phyloP scores from a whole-genome alignment of 2,888 invertebrate species.

The Yponomeuta sedellus region DNA sequence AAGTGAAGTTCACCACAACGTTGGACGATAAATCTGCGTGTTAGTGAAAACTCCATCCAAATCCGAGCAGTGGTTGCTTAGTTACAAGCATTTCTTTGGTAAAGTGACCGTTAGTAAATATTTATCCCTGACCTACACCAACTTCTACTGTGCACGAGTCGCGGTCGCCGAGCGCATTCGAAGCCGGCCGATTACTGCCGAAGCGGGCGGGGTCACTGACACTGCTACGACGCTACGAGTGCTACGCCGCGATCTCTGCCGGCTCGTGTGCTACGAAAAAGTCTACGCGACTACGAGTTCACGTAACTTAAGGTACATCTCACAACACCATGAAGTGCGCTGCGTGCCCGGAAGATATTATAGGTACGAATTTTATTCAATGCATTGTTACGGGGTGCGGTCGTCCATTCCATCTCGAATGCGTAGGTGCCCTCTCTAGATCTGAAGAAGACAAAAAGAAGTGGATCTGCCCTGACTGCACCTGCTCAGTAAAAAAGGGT shows the following conservation, averaged over 20 bases:
- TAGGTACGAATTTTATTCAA: background rate
- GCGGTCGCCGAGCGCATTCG: background rate
- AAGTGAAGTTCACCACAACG: too few species aligned
- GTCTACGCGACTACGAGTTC: background rate
- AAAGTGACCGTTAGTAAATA: background rate
- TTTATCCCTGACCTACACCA: background rate
- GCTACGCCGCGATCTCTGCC: background rate
- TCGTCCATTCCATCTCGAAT: background rate
- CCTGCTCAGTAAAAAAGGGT: constrained; percentile 2
- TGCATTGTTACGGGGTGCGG: background rate
- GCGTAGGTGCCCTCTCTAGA: background rate
- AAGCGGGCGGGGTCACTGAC: background rate
- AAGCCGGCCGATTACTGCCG: background rate
- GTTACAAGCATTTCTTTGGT: too few species aligned
- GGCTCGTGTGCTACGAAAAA: background rate
- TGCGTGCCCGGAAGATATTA: background rate
- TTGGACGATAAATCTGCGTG: too few species aligned
- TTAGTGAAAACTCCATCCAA: too few species aligned
- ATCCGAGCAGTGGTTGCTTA: too few species aligned
- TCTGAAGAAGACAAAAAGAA: background rate
- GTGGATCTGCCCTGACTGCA: constrained; percentile 9
- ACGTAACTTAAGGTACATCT: too few species aligned
- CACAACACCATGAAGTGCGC: background rate
- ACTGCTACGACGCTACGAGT: background rate
- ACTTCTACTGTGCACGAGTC: background rate